Evolutionary conservation across 2,888 invertebrate genomes (phyloP).

Genomic region (Eurytoma californica): DNA sequence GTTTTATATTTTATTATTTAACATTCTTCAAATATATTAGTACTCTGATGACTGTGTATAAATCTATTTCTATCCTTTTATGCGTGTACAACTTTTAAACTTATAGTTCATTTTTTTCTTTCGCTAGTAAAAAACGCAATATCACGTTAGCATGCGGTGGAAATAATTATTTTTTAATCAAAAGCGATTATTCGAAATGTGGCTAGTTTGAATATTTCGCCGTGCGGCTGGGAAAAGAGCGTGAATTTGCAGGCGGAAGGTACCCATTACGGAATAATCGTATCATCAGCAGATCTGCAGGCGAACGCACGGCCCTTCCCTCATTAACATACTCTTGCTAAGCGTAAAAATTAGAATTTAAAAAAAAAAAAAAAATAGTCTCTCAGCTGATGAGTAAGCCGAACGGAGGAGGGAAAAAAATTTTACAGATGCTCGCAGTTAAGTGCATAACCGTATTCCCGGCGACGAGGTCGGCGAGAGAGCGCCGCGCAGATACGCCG

Average conservation of each 20-base stretch:
- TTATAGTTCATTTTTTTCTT: not conserved
- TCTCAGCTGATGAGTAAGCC: not conserved
- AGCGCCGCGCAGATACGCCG: no score
- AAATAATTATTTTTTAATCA: no score
- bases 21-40: no score
- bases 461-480: not conserved
- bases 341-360: constrained; percentile 26
- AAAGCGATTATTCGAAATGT: no score
- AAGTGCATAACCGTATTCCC: constrained; percentile 11
- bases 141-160: not conserved
- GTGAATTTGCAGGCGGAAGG: not conserved
- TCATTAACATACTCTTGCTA: not conserved
- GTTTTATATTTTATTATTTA: no score
- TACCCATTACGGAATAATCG: constrained; percentile 3
- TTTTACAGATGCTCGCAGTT: constrained; percentile 1
- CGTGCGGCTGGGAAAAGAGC: not conserved
- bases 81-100: not conserved
- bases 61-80: not conserved
- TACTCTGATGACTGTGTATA: no score
- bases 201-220: no score
- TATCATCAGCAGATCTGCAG: not conserved
- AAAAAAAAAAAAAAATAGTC: not conserved
- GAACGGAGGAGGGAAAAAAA: not conserved
- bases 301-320: not conserved
- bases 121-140: not conserved